A percentile compares a stretch with the other conserved stretches of the same genome.
Evolutionary conservation across 2,797 vertebrate species (phyloP).

Genomic region (Peromyscus nudipes): DNA sequence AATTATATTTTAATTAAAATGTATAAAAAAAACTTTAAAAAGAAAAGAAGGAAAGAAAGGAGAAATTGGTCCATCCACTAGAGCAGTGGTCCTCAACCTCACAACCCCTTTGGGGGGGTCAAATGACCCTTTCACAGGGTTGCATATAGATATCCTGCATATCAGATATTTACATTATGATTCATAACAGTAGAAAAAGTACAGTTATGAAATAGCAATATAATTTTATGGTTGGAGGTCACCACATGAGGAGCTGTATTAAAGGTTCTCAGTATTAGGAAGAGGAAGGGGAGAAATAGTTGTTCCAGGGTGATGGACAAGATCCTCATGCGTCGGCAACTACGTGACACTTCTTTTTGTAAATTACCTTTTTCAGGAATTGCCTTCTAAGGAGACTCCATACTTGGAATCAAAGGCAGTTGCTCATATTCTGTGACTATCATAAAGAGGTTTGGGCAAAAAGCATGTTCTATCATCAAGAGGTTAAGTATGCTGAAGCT

Average conservation of each 20-base stretch:
- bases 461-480: background rate
- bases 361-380: background rate
- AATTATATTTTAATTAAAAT: background rate
- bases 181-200: background rate
- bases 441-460: background rate
- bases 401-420: background rate
- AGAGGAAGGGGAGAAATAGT: background rate
- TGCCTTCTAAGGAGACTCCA: background rate
- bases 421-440: background rate
- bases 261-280: background rate
- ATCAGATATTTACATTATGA: background rate
- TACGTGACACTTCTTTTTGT: background rate
- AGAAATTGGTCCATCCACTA: background rate
- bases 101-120: rapidly evolving
- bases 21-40: background rate
- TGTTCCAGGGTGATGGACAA: background rate
- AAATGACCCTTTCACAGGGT: background rate
- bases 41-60: background rate
- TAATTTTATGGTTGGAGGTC: background rate
- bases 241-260: background rate
- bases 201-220: background rate
- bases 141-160: background rate
- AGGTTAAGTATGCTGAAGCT: background rate
- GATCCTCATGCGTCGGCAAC: background rate
- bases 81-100: background rate